A percentile compares a stretch with the other conserved stretches of the same genome.
Evolutionary conservation across 2,113 vertebrate species (phyloP).

Genomic region (Sturnus vulgaris): DNA sequence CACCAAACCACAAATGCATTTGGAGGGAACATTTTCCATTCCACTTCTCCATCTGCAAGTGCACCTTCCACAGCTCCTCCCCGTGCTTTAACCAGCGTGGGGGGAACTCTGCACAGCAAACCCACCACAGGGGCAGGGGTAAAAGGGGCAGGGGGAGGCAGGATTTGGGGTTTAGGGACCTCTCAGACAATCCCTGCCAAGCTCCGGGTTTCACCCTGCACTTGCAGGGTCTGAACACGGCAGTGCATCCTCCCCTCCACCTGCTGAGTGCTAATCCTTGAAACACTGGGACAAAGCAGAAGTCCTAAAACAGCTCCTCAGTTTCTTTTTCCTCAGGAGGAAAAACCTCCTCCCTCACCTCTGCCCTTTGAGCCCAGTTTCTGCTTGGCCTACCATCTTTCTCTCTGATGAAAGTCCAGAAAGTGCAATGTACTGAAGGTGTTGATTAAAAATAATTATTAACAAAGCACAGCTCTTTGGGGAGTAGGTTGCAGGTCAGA

Average conservation of each 20-base stretch:
- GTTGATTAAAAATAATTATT: background rate
- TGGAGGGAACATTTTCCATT: conserved; percentile 10
- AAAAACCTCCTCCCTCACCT: background rate
- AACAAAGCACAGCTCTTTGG: background rate
- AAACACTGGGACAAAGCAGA: background rate
- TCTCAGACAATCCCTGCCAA: background rate
- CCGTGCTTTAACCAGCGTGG: rapidly evolving
- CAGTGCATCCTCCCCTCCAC: background rate
- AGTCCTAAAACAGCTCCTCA: background rate
- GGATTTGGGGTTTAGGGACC: background rate
- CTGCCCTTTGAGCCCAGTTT: background rate
- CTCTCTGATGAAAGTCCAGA: background rate
- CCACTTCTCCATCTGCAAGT: background rate
- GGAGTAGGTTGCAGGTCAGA: background rate
- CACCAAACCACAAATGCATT: background rate
- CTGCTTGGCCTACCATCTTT: background rate
- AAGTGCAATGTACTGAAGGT: background rate
- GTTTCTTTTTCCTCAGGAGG: background rate
- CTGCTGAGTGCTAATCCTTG: background rate
- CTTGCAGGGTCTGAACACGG: background rate
- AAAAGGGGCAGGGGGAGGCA: background rate
- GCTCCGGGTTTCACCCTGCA: background rate
- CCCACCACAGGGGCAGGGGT: background rate
- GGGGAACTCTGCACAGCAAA: background rate
- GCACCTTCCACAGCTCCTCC: background rate